Evolutionary conservation across 2,888 invertebrate genomes (phyloP).

Genomic region (Microctonus hyperodae): DNA sequence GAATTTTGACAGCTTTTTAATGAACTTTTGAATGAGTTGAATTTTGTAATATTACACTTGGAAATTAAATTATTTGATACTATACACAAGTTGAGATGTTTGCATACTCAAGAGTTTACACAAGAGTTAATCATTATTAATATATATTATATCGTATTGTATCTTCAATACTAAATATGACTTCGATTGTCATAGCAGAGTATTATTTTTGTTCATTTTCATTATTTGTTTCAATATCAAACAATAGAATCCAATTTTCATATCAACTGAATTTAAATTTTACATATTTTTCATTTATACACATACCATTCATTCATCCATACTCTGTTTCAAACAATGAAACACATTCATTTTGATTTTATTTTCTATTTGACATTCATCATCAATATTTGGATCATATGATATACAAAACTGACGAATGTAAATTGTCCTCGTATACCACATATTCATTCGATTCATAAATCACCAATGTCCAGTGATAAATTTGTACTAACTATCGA

Average conservation of each 20-base stretch:
- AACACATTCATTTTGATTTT: neutral
- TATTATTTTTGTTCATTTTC: neutral
- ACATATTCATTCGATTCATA: slow-evolving; percentile 1
- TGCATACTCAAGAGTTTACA: neutral
- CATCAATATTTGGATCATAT: neutral
- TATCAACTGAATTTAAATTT: neutral
- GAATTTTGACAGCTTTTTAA: slow-evolving; percentile 27
- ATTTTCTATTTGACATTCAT: neutral
- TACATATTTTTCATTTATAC: neutral
- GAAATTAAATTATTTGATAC: slow-evolving; percentile 19
- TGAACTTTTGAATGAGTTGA: slow-evolving; percentile 20
- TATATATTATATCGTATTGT: neutral
- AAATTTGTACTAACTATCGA: slow-evolving; percentile 3
- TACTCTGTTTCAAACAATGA: neutral
- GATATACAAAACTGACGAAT: neutral
- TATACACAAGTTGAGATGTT: neutral
- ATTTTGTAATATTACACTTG: slow-evolving; percentile 14
- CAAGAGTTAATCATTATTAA: neutral
- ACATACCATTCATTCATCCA: too few relatives aligned
- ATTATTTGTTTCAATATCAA: neutral
- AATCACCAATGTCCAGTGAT: neutral
- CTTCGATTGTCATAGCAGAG: neutral
- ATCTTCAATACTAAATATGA: neutral
- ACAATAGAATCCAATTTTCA: neutral
- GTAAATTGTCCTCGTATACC: neutral